phyloP scores from a whole-genome alignment of 2,888 invertebrate species.

The Aethes cnicana region DNA sequence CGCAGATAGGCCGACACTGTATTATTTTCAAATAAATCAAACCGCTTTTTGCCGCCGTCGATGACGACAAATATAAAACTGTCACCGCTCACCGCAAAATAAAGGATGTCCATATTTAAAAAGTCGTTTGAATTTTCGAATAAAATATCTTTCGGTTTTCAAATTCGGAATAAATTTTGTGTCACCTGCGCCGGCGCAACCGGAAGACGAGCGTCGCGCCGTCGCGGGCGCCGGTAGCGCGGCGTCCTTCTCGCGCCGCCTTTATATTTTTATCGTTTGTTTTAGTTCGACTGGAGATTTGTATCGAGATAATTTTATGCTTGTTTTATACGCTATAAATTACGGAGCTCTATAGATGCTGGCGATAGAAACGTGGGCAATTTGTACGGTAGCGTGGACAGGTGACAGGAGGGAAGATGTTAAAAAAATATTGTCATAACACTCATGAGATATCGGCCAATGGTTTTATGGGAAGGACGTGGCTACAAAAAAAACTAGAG shows the following conservation, averaged over 20 bases:
- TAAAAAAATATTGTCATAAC: constrained; percentile 33
- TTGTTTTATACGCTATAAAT: constrained; percentile 78
- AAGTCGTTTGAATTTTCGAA: constrained; percentile 78
- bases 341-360: constrained; percentile 65
- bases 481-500: background rate
- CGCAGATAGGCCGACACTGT: constrained; percentile 47
- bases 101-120: constrained; percentile 80
- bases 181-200: constrained; percentile 78
- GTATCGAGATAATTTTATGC: constrained; percentile 73
- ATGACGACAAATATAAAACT: constrained; percentile 80
- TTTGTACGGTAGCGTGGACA: constrained; percentile 71
- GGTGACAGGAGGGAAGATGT: constrained; percentile 50
- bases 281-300: constrained; percentile 68
- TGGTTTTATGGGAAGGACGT: constrained; percentile 6
- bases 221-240: constrained; percentile 48
- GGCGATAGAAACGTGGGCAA: constrained; percentile 63
- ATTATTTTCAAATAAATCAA: constrained; percentile 79
- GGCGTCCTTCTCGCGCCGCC: constrained; percentile 45
- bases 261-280: constrained; percentile 67
- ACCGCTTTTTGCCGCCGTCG: constrained; percentile 62
- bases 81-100: constrained; percentile 73
- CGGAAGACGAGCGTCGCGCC: constrained; percentile 66
- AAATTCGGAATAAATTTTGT: constrained; percentile 81
- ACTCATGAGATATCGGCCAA: constrained; percentile 8
- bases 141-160: constrained; percentile 80